Evolutionary conservation across 2,888 invertebrate genomes (phyloP).

Genomic region (Tinea pellionella): DNA sequence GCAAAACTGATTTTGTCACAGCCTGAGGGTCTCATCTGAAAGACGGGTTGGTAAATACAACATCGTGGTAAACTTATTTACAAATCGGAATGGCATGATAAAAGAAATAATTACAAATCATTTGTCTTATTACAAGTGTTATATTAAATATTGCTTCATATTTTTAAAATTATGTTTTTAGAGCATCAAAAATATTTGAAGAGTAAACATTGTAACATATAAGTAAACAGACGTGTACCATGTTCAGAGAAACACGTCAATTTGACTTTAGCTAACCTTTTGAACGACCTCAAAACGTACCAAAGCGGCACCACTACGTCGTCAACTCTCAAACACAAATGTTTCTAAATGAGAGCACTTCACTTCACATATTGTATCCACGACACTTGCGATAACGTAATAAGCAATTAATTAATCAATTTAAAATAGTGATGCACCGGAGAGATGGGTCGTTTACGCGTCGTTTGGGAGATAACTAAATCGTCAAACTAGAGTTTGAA

Average conservation of each 20-base stretch:
- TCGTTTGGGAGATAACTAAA: constrained; percentile 42
- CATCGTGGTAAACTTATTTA: neutral
- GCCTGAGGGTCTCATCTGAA: neutral
- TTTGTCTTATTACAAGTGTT: neutral
- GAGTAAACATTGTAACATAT: no score
- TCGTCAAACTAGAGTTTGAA: constrained; percentile 48
- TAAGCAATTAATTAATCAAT: neutral
- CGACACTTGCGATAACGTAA: neutral
- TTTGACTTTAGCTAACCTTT: constrained; percentile 8
- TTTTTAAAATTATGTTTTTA: no score
- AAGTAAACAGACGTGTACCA: neutral
- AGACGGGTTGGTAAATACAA: neutral
- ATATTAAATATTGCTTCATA: no score
- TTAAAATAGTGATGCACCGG: neutral
- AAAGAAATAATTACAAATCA: neutral
- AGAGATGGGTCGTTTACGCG: constrained; percentile 28
- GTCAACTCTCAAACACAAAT: neutral
- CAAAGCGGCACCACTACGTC: neutral
- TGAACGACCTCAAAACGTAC: neutral
- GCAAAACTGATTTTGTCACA: neutral
- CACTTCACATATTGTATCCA: neutral
- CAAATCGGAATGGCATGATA: neutral
- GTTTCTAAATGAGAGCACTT: neutral
- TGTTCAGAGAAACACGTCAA: neutral
- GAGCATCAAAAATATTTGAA: no score